Conservation (phyloP, 2,888 invertebrate genomes). For the Hirtodrosophila cameraria region DNA sequence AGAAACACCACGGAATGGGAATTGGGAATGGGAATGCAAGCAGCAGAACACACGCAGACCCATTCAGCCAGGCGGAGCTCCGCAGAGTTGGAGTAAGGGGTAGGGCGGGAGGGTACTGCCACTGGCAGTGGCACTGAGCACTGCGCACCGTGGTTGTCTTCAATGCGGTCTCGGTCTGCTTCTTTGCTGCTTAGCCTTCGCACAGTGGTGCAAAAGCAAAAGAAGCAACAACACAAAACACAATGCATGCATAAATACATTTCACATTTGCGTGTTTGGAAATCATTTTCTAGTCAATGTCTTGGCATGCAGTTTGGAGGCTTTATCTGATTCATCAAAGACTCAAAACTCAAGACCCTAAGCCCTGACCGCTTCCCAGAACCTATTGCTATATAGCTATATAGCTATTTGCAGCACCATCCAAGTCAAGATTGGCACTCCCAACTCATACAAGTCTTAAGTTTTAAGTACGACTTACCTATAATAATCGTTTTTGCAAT, state of each 20-base stretch:
- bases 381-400: no score
- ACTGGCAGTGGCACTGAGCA: conserved; percentile 19
- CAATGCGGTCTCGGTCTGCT: conserved; percentile 79
- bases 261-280: conserved; percentile 81
- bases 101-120: neutral
- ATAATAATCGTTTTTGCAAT: conserved; percentile 98
- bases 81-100: neutral
- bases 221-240: no score
- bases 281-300: conserved; percentile 83
- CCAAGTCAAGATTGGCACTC: conserved; percentile 46
- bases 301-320: conserved; percentile 80
- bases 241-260: conserved; percentile 78
- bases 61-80: conserved; percentile 59
- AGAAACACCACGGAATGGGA: conserved; percentile 61
- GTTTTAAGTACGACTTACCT: conserved; percentile 87
- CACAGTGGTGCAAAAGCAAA: conserved; percentile 76
- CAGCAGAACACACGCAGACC: conserved; percentile 78
- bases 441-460: no score
- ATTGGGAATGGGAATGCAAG: conserved; percentile 64
- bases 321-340: conserved; percentile 82
- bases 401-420: conserved; percentile 10
- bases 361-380: conserved; percentile 38
- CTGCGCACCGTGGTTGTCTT: conserved; percentile 42
- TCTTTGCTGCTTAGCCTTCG: conserved; percentile 65
- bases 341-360: no score